Evolutionary conservation across 2,797 vertebrate species (phyloP), one percentile per base, ranked within the genome.

Genomic region (Gymnodraco acuticeps): DNA sequence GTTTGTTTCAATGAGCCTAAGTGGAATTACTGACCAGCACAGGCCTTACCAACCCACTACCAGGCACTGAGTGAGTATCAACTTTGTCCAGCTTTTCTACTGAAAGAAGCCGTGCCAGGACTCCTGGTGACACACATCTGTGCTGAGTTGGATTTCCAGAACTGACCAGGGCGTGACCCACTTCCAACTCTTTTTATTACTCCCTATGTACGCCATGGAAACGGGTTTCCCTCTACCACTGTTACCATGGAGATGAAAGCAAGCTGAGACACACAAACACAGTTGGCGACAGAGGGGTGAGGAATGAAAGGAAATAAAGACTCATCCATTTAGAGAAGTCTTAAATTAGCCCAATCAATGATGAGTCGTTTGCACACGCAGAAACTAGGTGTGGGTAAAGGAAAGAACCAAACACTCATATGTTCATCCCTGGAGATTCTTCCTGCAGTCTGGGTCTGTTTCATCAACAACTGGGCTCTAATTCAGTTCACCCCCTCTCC

Each of bases 51-150:
- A 17, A 67, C 75, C 83, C 77, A 80, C 88, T 84, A 88, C 91
- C 88, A 85, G 88, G 88, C 79, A 90, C 90, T 50, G 87, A 70
- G 70, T 62, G 77, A 63, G 73, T 78, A 85, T 89, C 81, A 80
- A 87, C 88, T 87, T 73, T 73, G 75, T 84, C 51, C 85, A 77
- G 88, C 81, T 88, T 91, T 88, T 78, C 77, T 67, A 41, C 80
- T 87, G 83, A 90, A 90, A 86, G 86, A 89, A 88, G 80, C 85
- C 1, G 78, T 88, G 88, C 89, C 87, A 90, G 85, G 78, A 86
- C 89, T 91, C 88, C 88, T 20, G 80, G 83, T 88, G 90, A 91
- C 89, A 94, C 92, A 94, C 93, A 94, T 95, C 88, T 93, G 90
- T 75, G 88, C 87, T 79, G 74, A 91, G 78, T 86, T 83, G 80